Base-by-base conservation (phyloP, 64 coral and sea anemone species). In the Stylophora pistillata region DNA sequence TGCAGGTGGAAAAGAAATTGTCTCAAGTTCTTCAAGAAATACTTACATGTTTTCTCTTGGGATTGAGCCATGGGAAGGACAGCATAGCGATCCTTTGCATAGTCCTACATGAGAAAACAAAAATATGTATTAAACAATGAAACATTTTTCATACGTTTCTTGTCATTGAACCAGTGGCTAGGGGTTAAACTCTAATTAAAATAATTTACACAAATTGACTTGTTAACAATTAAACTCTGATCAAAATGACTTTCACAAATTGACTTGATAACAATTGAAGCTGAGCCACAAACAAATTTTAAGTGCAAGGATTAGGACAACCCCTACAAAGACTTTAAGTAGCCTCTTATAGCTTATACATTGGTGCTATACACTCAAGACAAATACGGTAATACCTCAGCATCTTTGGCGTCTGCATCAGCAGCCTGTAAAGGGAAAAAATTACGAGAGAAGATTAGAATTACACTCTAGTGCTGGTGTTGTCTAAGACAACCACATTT, bases 61-160 rank as follows among this genome's bases (percentile, higher is more conserved):
- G 94, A 96, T 23, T 96, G 94, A 18, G 85, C 77, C 88, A 96
- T 63, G 1, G 94, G 91, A 57, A 96, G 81, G 76, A 96, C 56
- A 52, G 90, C 86, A 93, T 96, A 96, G 20, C 91, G 70, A 83
- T 96, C 94, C 78, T 93, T 96, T 73, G 94, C 81, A 87, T 86
- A 96, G 61, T 96, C 94, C 94, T 96, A 34, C 27, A 68, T 53
- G 16, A 7, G 1, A 73, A 80, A 17, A 72, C 10, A 61, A 32
- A 58, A 72, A 76, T 33, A 17, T 55, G 14, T 25, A 68, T 28
- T 71, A 60, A 10, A 0, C 30, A 54, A 31, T 30, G 37, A 56
- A 62, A 56, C 37, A 47, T 47, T 7, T 47, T 3, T 47, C 3
- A 47, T 47, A n/a, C n/a, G 3, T 47, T 47, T 47, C 7, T 47